phyloP scores from a whole-genome alignment of 2,113 vertebrate species.

The Sander vitreus region DNA sequence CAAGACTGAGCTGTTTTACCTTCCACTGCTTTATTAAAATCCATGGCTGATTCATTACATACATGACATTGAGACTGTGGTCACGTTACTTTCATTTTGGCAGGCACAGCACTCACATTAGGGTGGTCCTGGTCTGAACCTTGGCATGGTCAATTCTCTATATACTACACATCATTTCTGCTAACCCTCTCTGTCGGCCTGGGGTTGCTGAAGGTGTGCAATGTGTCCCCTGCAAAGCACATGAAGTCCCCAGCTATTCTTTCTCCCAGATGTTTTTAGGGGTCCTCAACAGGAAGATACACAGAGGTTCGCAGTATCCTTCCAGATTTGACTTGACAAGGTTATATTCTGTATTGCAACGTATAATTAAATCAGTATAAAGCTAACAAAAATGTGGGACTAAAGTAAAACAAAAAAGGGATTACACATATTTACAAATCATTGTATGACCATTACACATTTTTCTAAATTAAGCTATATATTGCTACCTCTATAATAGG shows the following conservation, averaged over 20 bases:
- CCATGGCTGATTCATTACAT: neutral
- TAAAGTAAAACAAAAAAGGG: neutral
- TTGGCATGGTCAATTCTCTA: neutral
- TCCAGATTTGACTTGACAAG: neutral
- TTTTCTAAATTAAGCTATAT: neutral
- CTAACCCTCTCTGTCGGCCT: neutral
- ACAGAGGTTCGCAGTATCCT: neutral
- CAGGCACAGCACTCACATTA: neutral
- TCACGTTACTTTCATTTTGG: neutral
- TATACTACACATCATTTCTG: neutral
- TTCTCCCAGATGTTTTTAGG: neutral
- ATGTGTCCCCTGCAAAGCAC: neutral
- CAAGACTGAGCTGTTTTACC: neutral
- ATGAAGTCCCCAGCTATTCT: neutral
- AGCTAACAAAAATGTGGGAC: neutral
- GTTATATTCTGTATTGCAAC: neutral
- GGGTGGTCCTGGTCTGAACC: neutral
- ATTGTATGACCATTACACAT: neutral
- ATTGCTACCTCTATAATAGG: neutral
- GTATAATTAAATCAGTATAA: neutral
- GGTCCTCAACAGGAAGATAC: neutral
- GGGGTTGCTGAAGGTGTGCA: neutral
- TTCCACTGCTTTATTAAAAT: neutral
- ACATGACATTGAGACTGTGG: neutral
- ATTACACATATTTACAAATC: neutral